Percentiles rank a stretch among this genome's conserved stretches.
phyloP scores from a whole-genome alignment of 2,888 invertebrate genomes.

The Melitaea athalia region DNA sequence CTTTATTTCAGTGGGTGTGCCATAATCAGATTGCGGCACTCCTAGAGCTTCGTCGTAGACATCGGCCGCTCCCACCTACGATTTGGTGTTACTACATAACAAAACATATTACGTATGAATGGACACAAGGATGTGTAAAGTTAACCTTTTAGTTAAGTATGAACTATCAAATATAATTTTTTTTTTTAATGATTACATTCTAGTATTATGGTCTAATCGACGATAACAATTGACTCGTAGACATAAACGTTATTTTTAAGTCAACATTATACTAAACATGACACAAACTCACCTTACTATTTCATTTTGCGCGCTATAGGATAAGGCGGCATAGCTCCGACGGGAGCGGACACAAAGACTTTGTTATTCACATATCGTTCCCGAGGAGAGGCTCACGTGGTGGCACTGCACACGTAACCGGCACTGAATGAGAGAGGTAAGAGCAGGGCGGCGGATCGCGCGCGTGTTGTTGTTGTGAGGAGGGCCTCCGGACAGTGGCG shows the following conservation, averaged over 20 bases:
- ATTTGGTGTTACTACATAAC: constrained; percentile 39
- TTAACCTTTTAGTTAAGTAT: constrained; percentile 26
- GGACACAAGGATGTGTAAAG: constrained; percentile 20
- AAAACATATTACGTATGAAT: constrained; percentile 30
- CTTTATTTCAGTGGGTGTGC: constrained; percentile 69
- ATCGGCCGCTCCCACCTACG: constrained; percentile 70
- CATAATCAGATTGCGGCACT: constrained; percentile 81
- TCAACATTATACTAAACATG: constrained; percentile 2
- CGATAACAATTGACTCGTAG: neutral
- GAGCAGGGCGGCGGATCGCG: constrained; percentile 51
- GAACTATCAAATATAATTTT: neutral
- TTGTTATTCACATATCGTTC: constrained; percentile 63
- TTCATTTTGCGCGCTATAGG: constrained; percentile 69
- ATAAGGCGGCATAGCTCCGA: constrained; percentile 63
- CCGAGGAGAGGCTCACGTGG: constrained; percentile 50
- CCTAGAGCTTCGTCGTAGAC: constrained; percentile 72
- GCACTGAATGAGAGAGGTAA: constrained; percentile 48
- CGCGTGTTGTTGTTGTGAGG: constrained; percentile 56
- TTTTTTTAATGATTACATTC: neutral
- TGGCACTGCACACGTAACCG: constrained; percentile 60
- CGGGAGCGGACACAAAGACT: constrained; percentile 57
- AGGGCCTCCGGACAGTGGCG: constrained; percentile 55
- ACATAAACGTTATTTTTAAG: neutral
- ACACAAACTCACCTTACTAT: constrained; percentile 70
- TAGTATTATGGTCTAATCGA: neutral